Base-by-base conservation (phyloP, 2,888 invertebrate species). In the Cataglyphis livida region DNA sequence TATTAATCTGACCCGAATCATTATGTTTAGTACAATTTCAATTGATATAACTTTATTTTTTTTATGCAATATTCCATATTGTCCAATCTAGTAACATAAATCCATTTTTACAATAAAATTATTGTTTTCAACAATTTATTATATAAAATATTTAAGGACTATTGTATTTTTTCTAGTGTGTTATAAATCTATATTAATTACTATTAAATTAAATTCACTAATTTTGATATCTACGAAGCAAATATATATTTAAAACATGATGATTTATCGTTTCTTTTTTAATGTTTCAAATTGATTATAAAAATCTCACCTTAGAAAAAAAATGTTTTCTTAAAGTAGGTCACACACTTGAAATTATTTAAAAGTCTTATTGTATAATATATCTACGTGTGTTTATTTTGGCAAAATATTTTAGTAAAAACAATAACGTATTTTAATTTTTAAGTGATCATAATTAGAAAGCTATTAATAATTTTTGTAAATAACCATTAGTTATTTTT, bases 11-110 rank as follows among this genome's bases (percentile, higher is more conserved):
- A 7, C 25, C 32, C 10, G 21, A 44, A 3, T 64, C 18, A 21
- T 32, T 35, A 32, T 21, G 18, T 61, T 41, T 35, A 25, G 7
- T n/a, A 28, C 15, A 28, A 44, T 78, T 78, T 70, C 28, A 70
- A 35, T 70, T 21, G 6, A 32, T 9, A 0, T 7, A 0, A 51
- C n/a, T 51, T n/a, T 2, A 7, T 9, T 25, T 15, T n/a, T 68
- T 18, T 1, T 7, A 21, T 57, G 2, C 38, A 6, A 25, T 21
- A 54, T 38, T 4, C 4, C 1, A 35, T 0, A 28, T 35, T 51
- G 44, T 28, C 28, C 25, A 38, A 57, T 44, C 0, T 15, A 32
- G 3, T 12, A 18, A 41, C 6, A 68, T 21, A 25, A 9, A 76
- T 76, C 0, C 6, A 76, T 54, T 65, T n/a, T 51, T 51, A 48